Evolutionary conservation across 2,888 invertebrate genomes (phyloP).

Genomic region (Drosophila lacicola): DNA sequence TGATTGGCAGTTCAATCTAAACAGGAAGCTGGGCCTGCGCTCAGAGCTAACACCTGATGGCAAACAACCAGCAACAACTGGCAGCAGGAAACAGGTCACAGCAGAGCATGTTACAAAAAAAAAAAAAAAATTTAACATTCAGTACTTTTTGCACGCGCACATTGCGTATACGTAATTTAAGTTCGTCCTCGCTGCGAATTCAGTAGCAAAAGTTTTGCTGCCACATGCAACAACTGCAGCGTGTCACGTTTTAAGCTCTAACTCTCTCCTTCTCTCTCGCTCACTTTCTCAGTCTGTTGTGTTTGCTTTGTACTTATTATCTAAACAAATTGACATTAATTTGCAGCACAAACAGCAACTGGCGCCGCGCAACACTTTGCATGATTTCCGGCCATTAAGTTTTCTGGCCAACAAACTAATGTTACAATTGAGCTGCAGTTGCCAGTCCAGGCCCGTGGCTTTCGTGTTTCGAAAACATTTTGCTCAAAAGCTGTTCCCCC

Average conservation of each 20-base stretch:
- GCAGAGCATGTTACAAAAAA: slow-evolving; percentile 14
- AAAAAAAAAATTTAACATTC: slow-evolving; percentile 22
- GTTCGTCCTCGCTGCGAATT: slow-evolving; percentile 29
- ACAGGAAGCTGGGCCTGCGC: not conserved
- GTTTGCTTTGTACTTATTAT: slow-evolving; percentile 53
- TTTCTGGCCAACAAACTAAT: slow-evolving; percentile 15
- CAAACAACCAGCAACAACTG: not conserved
- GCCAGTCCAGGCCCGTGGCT: slow-evolving; percentile 7
- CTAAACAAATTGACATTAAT: slow-evolving; percentile 74
- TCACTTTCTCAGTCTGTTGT: not conserved
- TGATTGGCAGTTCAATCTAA: slow-evolving; percentile 40
- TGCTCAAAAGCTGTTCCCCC: slow-evolving; percentile 5
- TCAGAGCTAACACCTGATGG: not conserved
- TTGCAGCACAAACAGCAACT: slow-evolving; percentile 39
- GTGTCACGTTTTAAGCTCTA: not conserved
- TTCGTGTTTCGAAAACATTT: slow-evolving; percentile 52
- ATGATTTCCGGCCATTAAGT: slow-evolving; percentile 69
- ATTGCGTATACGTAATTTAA: slow-evolving; percentile 61
- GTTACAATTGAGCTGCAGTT: slow-evolving; percentile 32
- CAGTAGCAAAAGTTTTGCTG: slow-evolving; percentile 33
- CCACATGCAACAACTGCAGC: slow-evolving; percentile 34
- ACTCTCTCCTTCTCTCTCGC: not conserved
- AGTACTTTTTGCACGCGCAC: slow-evolving; percentile 42
- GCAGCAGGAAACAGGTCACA: slow-evolving; percentile 14
- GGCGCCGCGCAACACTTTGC: slow-evolving; percentile 56